Evolutionary conservation across 2,888 invertebrate species (phyloP).

Genomic region (Sinhomidia bicolor): DNA sequence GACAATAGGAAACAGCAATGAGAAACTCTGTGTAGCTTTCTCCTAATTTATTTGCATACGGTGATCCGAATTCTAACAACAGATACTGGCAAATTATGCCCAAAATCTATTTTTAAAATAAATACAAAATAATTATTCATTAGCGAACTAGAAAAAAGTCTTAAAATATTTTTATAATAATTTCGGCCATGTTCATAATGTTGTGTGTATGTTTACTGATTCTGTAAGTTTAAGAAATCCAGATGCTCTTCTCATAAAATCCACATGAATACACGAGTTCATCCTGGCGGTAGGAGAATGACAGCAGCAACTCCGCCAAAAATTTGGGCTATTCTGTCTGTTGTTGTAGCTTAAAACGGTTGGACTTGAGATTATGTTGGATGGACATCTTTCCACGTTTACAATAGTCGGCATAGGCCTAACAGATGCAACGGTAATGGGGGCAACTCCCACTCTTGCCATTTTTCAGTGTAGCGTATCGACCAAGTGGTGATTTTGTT

Average conservation of each 20-base stretch:
- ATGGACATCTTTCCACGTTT: slow-evolving; percentile 75
- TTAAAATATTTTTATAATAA: background rate
- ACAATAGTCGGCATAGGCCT: slow-evolving; percentile 78
- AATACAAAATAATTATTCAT: slow-evolving; percentile 80
- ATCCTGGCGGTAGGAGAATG: slow-evolving; percentile 86
- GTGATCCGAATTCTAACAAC: slow-evolving; percentile 89
- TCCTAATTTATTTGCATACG: slow-evolving; percentile 88
- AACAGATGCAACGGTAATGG: slow-evolving; percentile 76
- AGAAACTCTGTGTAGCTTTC: slow-evolving; percentile 91
- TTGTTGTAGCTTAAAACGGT: slow-evolving; percentile 73
- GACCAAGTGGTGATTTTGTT: background rate
- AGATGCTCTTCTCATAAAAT: slow-evolving; percentile 87
- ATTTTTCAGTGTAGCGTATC: slow-evolving; percentile 45
- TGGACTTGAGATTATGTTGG: slow-evolving; percentile 79
- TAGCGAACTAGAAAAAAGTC: no score
- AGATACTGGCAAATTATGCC: slow-evolving; percentile 92
- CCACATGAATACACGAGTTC: slow-evolving; percentile 91
- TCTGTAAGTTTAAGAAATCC: slow-evolving; percentile 90
- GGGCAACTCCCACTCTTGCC: slow-evolving; percentile 72
- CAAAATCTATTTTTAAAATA: slow-evolving; percentile 85
- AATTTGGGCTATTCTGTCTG: slow-evolving; percentile 51
- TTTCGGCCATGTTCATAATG: no score
- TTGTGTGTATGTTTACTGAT: slow-evolving; percentile 84
- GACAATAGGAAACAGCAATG: slow-evolving; percentile 90
- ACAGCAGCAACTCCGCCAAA: slow-evolving; percentile 60